Percentiles rank a stretch among this genome's conserved stretches.
Evolutionary conservation across 1,140 invertebrate genomes (phyloP).

Genomic region (Arion vulgaris): DNA sequence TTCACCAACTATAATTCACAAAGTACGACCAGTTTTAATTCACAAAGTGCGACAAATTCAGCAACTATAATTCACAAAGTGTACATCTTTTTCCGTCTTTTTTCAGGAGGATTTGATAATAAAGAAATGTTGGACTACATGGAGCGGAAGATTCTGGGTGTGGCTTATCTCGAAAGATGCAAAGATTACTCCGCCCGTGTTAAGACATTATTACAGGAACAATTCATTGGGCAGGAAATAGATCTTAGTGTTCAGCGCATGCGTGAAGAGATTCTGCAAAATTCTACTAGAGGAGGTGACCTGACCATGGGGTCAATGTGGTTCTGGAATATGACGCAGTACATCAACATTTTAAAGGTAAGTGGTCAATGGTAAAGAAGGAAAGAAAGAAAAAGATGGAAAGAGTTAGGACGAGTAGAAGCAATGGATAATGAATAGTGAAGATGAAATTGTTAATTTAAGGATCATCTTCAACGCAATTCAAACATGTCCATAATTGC

Average conservation of each 20-base stretch:
- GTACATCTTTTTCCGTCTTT: no score
- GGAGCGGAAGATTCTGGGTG: conserved; percentile 36
- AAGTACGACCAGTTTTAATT: no score
- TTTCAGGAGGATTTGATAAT: conserved; percentile 33
- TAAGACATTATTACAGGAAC: conserved; percentile 5
- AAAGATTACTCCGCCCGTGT: conserved; percentile 24
- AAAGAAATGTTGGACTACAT: conserved; percentile 39
- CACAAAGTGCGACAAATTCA: no score
- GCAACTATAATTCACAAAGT: no score
- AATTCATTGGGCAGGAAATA: conserved; percentile 25
- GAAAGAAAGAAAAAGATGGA: neutral
- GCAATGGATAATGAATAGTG: neutral
- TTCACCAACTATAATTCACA: no score
- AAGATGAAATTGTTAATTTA: neutral
- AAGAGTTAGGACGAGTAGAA: neutral
- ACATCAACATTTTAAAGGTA: conserved; percentile 55
- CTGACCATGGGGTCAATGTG: conserved; percentile 40
- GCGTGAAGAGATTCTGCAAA: conserved; percentile 37
- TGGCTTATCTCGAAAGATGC: conserved; percentile 34
- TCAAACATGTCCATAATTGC: no score
- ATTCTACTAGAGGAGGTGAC: conserved; percentile 28
- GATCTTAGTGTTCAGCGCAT: conserved; percentile 34
- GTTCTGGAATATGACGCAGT: conserved; percentile 58
- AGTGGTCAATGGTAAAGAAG: neutral
- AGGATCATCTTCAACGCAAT: no score